Evolutionary conservation across 2,888 invertebrate species (phyloP), one percentile per base, ranked within the genome.

Genomic region (Leucophora obtusa): DNA sequence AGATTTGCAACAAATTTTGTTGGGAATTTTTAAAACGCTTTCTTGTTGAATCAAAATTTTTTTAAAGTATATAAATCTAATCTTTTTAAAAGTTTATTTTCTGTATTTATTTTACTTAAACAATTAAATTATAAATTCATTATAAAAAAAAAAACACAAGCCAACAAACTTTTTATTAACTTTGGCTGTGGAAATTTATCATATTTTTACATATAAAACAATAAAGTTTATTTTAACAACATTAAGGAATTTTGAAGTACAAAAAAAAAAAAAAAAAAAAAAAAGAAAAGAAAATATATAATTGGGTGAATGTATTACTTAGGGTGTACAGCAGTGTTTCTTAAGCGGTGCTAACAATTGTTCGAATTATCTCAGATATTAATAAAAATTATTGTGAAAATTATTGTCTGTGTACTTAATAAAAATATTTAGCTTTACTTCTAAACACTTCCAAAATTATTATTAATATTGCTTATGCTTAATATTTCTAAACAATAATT

Each of bases 191-290:
- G 58, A 35, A 2, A 35, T 47, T n/a, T 14, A 47, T n/a, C n/a
- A 15, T 58, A 15, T 33, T 58, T 28, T 58, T 35, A 17, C 18
- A 47, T 59, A 59, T 24, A 59, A 59, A 35, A 59, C 33, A 59
- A 59, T 70, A 59, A 70, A 51, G 58, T 70, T 59, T 70, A 28
- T 70, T 70, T 70, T 70, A 35, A 59, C 51, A 70, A 51, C 69
- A 59, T 51, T 51, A 59, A 51, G 69, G 59, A 59, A 70, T 70
- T 70, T 59, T 38, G 1, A 1, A 6, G 6, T 6, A 28, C 28
- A 28, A 28, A 15, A n/a, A 51, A 33, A 47, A 47, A 47, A 15
- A n/a, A 51, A 33, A 47, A 47, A 47, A 28, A 28, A 15, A n/a
- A 51, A 33, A 47, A 47, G n/a, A n/a, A n/a, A n/a, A n/a, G n/a